phyloP scores from a whole-genome alignment of 1,140 invertebrate genomes.

The Lasioglossum baleicum region DNA sequence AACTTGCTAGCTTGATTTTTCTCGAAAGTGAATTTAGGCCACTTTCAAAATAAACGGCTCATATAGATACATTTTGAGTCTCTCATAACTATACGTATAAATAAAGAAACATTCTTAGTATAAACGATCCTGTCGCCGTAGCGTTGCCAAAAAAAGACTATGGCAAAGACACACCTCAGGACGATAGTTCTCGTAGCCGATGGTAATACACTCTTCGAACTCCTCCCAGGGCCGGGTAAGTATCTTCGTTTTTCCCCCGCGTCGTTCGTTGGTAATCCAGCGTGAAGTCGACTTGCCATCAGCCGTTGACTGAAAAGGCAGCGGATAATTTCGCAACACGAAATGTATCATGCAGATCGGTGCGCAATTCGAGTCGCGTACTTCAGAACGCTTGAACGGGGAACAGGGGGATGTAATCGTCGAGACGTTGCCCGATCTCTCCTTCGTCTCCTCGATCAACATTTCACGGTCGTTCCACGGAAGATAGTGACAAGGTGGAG shows the following conservation, averaged over 20 bases:
- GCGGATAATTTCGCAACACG: constrained; percentile 17
- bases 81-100: too few species aligned
- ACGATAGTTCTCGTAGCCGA: too few species aligned
- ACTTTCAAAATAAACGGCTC: too few species aligned
- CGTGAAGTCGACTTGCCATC: not conserved
- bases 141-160: not conserved
- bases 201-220: not conserved
- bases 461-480: constrained; percentile 17
- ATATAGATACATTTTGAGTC: too few species aligned
- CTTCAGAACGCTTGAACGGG: not conserved
- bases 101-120: too few species aligned
- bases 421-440: too few species aligned
- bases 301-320: not conserved
- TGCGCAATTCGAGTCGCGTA: not conserved
- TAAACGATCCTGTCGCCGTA: too few species aligned
- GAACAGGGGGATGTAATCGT: not conserved
- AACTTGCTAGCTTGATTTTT: too few species aligned
- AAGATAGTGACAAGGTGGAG: not conserved
- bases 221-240: not conserved
- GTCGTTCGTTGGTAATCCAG: not conserved
- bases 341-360: constrained; percentile 5
- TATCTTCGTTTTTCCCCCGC: not conserved
- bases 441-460: not conserved
- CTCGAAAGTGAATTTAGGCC: too few species aligned
- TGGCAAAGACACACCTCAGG: too few species aligned